Evolutionary conservation across 2,888 invertebrate species (phyloP).

Genomic region (Hirtodrosophila alboralis): DNA sequence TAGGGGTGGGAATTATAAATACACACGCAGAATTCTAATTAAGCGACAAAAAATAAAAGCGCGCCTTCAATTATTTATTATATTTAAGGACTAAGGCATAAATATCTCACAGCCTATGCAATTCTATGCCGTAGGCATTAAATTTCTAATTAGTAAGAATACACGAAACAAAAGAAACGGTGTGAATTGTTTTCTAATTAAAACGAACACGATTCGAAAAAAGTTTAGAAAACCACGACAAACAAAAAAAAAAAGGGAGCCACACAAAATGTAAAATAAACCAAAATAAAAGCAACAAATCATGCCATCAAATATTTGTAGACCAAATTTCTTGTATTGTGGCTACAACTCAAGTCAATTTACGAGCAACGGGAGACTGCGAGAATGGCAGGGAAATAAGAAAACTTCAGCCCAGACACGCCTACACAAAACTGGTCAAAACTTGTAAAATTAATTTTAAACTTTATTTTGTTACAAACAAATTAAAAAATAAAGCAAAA

Average conservation of each 20-base stretch:
- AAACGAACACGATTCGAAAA: slow-evolving; percentile 52
- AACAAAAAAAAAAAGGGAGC: slow-evolving; percentile 4
- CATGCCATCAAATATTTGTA: slow-evolving; percentile 37
- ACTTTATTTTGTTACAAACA: slow-evolving; percentile 57
- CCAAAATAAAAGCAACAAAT: slow-evolving; percentile 47
- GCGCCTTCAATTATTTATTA: slow-evolving; percentile 59
- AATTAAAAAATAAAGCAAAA: slow-evolving; percentile 27
- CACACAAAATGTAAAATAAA: slow-evolving; percentile 30
- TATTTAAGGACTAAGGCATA: not conserved
- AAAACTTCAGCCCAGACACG: slow-evolving; percentile 13
- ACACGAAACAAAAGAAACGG: slow-evolving; percentile 12
- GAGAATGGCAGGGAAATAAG: not conserved
- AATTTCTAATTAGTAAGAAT: slow-evolving; percentile 52
- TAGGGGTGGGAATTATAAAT: slow-evolving; percentile 18
- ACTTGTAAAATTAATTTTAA: slow-evolving; percentile 71
- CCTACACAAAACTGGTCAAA: slow-evolving; percentile 49
- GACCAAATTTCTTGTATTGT: slow-evolving; percentile 11
- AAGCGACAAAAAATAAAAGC: slow-evolving; percentile 52
- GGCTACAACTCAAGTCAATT: not conserved
- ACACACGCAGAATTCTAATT: slow-evolving; percentile 63
- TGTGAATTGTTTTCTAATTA: slow-evolving; percentile 62
- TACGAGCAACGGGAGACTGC: not conserved
- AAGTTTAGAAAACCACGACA: slow-evolving; percentile 17
- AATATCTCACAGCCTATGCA: not conserved
- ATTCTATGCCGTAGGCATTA: slow-evolving; percentile 20